Conservation (phyloP, 2,888 invertebrate species). For the Parnassius orleans region DNA sequence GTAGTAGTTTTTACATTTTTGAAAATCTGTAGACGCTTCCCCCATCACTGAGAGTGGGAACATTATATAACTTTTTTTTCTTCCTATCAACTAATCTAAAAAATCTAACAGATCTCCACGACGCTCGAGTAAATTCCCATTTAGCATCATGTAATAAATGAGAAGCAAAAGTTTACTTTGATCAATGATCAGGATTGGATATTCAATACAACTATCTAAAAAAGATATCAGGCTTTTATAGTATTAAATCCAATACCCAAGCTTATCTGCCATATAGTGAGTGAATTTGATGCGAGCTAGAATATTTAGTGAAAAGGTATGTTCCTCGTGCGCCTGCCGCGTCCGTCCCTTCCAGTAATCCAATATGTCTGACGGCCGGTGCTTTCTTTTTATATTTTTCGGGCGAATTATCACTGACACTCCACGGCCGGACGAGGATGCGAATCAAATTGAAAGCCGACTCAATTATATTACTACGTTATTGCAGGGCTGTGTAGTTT, state of each 20-base stretch:
- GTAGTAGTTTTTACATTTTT: too few relatives aligned
- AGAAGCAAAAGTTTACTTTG: too few relatives aligned
- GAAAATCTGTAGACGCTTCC: too few relatives aligned
- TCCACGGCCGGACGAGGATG: constrained; percentile 67
- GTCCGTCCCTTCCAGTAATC: constrained; percentile 54
- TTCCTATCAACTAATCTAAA: too few relatives aligned
- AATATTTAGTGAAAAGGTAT: constrained; percentile 37
- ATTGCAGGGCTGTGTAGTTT: constrained; percentile 55
- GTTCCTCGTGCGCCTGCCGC: constrained; percentile 27
- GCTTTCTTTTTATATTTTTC: constrained; percentile 78
- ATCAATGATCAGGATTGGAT: too few relatives aligned
- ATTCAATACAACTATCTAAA: neutral
- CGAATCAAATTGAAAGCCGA: constrained; percentile 80
- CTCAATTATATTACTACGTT: constrained; percentile 75
- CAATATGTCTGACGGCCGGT: constrained; percentile 74
- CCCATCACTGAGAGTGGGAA: too few relatives aligned
- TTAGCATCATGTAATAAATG: too few relatives aligned
- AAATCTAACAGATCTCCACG: too few relatives aligned
- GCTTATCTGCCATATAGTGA: constrained; percentile 24
- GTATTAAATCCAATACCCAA: constrained; percentile 27
- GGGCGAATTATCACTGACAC: constrained; percentile 79
- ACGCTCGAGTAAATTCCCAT: too few relatives aligned
- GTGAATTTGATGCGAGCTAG: constrained; percentile 38
- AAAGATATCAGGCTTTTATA: constrained; percentile 11
- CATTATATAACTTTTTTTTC: too few relatives aligned